phyloP scores from a whole-genome alignment of 2,797 vertebrate genomes.

The Nannoperca australis region DNA sequence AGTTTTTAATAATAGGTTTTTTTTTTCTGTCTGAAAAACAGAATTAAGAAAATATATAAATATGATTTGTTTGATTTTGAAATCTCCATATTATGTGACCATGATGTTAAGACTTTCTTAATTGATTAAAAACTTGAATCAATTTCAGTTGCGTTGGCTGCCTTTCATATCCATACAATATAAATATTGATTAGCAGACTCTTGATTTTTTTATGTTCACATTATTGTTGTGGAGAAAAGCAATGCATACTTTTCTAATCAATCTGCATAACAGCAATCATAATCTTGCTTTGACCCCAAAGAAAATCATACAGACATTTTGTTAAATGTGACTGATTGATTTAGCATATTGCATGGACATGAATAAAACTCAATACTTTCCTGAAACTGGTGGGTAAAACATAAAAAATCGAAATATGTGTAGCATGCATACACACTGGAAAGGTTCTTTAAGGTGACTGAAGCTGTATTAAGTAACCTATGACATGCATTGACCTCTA shows the following conservation, averaged over 20 bases:
- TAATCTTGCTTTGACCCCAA: neutral
- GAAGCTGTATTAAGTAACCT: neutral
- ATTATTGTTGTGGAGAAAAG: neutral
- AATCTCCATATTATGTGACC: neutral
- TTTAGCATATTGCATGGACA: too few relatives aligned
- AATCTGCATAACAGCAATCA: neutral
- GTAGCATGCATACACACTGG: neutral
- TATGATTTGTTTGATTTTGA: conserved; percentile 1
- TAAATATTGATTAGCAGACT: neutral
- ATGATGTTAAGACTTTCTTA: neutral
- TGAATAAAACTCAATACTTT: too few relatives aligned
- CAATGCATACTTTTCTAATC: neutral
- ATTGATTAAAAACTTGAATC: neutral
- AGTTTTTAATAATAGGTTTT: too few relatives aligned
- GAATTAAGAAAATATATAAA: neutral
- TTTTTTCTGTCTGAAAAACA: conserved; percentile 2
- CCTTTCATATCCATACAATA: neutral
- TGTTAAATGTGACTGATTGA: neutral
- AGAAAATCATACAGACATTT: neutral
- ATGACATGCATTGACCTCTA: neutral
- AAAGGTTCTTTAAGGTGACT: neutral
- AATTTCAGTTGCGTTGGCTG: neutral
- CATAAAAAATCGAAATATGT: neutral
- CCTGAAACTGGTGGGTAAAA: neutral
- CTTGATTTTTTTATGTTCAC: neutral